Evolutionary conservation across 2,888 invertebrate species (phyloP), one percentile per base, ranked within the genome.

Genomic region (Lycia hirtaria): DNA sequence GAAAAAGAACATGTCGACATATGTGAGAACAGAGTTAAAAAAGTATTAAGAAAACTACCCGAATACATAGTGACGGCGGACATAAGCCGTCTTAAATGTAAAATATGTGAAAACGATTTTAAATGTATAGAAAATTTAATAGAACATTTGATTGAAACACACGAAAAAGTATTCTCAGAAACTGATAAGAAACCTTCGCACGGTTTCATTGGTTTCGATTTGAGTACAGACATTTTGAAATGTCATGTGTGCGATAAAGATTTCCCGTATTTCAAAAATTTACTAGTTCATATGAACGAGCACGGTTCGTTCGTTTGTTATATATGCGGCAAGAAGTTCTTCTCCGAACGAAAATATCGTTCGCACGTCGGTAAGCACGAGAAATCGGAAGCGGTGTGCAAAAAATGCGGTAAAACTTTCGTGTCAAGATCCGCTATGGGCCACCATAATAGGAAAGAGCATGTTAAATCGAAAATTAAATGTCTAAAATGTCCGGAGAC

Each of bases 201-300:
- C 26, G 41, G 41, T 1, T 5, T 41, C n/a, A 41, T 41, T 0
- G 26, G 26, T 0, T 41, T 41, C 9, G 41, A 41, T n/a, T 17
- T 41, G 1, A 17, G 17, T 9, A 17, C 15, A 2, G 41, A 41
- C 9, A 4, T 22, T 6, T 7, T 40, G 1, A 26, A 41, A 26
- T 41, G 41, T 9, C 41, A 41, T 15, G 14, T 41, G 1, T 41
- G 41, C 17, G 17, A 26, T 0, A 41, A 41, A 28, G 10, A 28
- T 1, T 41, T 41, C 7, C 41, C 41, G 1, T 41, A n/a, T 10
- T 41, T 41, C 17, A 41, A 41, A 17, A 41, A 41, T n/a, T 26
- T 41, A n/a, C 10, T 41, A 4, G 41, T 41, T 0, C 41, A 41
- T 22, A 41, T 41, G 41, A 41, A 41, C 15, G 41, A 41, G 5